Conservation (phyloP, 2,888 invertebrate genomes). For the Andrena chrysosceles region DNA sequence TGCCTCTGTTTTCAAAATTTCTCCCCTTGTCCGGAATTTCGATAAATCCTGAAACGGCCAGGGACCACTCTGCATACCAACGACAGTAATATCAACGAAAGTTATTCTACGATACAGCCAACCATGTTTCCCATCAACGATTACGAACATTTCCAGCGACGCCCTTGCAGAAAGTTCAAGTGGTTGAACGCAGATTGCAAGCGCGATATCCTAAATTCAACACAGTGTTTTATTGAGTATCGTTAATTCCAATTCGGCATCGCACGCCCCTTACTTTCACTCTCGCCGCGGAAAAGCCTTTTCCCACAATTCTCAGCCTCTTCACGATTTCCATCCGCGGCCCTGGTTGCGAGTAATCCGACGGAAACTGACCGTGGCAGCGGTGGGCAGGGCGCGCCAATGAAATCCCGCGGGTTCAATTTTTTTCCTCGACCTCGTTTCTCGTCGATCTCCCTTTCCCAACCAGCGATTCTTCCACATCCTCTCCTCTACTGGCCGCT, state of each 20-base stretch:
- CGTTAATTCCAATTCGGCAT: constrained; percentile 21
- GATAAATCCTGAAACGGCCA: constrained; percentile 20
- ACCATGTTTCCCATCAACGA: background rate
- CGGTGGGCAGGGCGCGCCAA: constrained; percentile 63
- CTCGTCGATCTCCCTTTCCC: constrained; percentile 68
- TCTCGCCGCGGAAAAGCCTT: constrained; percentile 36
- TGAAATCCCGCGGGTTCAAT: constrained; percentile 71
- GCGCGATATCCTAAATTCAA: too few relatives aligned
- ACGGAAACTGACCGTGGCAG: constrained; percentile 64
- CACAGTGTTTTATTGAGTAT: too few relatives aligned
- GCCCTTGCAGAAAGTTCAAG: background rate
- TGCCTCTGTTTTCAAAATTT: constrained; percentile 30
- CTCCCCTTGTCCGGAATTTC: constrained; percentile 30
- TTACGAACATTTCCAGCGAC: background rate
- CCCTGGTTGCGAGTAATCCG: constrained; percentile 58
- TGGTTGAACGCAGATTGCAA: too few relatives aligned
- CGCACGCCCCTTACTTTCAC: constrained; percentile 40
- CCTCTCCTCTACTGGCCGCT: constrained; percentile 53
- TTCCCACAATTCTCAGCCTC: constrained; percentile 16
- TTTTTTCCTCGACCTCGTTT: constrained; percentile 66
- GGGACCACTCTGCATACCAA: constrained; percentile 3
- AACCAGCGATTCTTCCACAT: constrained; percentile 71
- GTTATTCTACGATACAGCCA: background rate
- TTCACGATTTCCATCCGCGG: constrained; percentile 54
- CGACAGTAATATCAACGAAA: constrained; percentile 9